Percentiles rank a stretch among this genome's conserved stretches.
Conservation (phyloP, 2,888 invertebrate species). For the Saturnia japonica region DNA sequence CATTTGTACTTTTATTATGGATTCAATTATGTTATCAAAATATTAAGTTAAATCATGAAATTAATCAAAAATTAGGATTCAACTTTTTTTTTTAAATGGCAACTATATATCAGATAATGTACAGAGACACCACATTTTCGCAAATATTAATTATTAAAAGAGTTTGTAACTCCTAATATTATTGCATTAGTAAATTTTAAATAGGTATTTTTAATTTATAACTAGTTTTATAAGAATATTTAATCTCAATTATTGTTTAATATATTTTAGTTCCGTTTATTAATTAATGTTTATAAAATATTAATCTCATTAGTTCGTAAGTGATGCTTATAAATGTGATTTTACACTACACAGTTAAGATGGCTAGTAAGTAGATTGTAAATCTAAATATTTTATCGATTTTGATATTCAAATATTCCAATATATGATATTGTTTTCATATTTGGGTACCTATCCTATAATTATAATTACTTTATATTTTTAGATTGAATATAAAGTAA, state of each 20-base stretch:
- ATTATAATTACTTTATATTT: no score
- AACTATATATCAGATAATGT: neutral
- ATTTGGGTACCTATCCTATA: neutral
- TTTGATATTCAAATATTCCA: conserved; percentile 1
- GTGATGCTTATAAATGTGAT: conserved; percentile 6
- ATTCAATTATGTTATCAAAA: neutral
- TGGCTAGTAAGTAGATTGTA: conserved; percentile 1
- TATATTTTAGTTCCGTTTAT: neutral
- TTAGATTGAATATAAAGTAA: no score
- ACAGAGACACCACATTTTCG: neutral
- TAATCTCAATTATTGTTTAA: neutral
- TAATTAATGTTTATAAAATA: neutral
- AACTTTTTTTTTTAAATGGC: no score
- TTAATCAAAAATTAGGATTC: neutral
- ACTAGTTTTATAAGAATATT: neutral
- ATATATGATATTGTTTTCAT: neutral
- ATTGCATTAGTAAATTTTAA: neutral
- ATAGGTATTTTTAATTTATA: neutral
- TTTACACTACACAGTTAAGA: neutral
- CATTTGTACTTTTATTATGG: neutral
- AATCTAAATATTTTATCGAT: neutral
- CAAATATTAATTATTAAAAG: neutral
- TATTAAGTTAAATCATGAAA: neutral
- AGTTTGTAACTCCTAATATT: neutral
- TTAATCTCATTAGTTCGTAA: conserved; percentile 3